Evolutionary conservation across 92 coral and sea anemone species (phyloP), one percentile per base, ranked within the genome.

Genomic region (Muricea muricata): DNA sequence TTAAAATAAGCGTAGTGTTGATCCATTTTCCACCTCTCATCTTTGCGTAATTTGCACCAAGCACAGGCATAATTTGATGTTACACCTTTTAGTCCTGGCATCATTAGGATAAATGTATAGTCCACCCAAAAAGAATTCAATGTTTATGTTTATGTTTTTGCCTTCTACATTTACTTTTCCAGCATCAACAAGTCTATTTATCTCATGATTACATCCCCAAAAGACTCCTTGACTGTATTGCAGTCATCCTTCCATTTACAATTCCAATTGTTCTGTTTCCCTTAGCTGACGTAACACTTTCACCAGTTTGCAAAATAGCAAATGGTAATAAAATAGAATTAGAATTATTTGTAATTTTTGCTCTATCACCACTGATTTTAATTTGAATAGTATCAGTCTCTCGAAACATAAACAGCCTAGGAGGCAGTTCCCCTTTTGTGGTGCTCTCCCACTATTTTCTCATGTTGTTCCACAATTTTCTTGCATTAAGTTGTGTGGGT

Each of bases 21-120:
- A 14, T 71, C 37, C 23, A 84, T 81, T 20, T 60, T 75, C 75
- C 88, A 84, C n/a, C 83, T 20, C 26, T 76, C 88, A 74, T 32
- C 39, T 48, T 87, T 87, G 47, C 46, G 67, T 26, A 75, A 61
- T 60, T 89, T 89, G 17, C 92, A 88, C 89, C 92, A 84, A 4
- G 89, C 92, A 82, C 87, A 88, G 45, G 91, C 90, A 82, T 88
- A 88, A 31, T 75, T 78, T 55, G 84, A 70, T 42, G 91, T 88
- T 39, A 84, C 91, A 31, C 73, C 88, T 26, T 88, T 89, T 11
- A 79, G 71, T 13, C 89, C 86, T 24, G 84, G 76, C 89, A 84
- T 88, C 15, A 84, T 3, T 3, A 88, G 71, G 60, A 88, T 55
- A 35, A 84, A 87, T 82, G 75, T 87, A 35, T 81, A 81, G 39